Base-by-base conservation (phyloP, 2,888 invertebrate genomes). In the Sympetrum striolatum region DNA sequence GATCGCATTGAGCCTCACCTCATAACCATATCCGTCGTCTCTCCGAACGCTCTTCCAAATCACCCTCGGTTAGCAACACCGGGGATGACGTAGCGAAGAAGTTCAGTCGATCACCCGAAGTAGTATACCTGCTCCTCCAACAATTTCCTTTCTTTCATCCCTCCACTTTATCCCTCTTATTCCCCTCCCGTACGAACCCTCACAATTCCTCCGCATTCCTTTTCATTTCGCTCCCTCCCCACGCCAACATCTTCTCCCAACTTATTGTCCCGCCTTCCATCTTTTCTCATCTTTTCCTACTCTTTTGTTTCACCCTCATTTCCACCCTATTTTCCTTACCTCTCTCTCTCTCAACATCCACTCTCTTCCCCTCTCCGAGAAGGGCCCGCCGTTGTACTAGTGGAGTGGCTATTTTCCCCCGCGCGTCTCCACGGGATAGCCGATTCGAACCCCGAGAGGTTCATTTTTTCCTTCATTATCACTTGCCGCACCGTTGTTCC, bases 261-360 rank as follows among this genome's bases (percentile, higher is more conserved):
- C 37, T 37, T 39, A 39, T 81, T 39, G 39, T 81, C 39, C n/a
- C 39, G 81, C 2, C 39, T 39, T 37, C 22, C 81, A 35, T 44
- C 81, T 81, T 25, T 81, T 25, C 48, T 44, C 81, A 81, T 44
- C 44, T 25, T 44, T 48, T 48, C 39, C 82, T 58, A 12, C 35
- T 35, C 58, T 82, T 82, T 82, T 58, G 82, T 58, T 35, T 82
- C 82, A 22, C 58, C 31, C 81, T 81, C 81, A 81, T 48, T 81
- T 81, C 53, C 31, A 15, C 81, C 44, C n/a, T 10, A 35, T 44
- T 22, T 44, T 4, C n/a, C 10, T 22, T 81, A 37, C n/a, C 81
- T 22, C 81, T 39, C 44, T n/a, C 39, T 39, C 64, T 64, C 64
- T 64, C 4, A 64, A 64, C 64, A 64, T 64, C 64, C 64, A 64